Percentiles rank a stretch among this genome's conserved stretches.
phyloP scores from a whole-genome alignment of 1,140 invertebrate genomes.

The Dreissena polymorpha region DNA sequence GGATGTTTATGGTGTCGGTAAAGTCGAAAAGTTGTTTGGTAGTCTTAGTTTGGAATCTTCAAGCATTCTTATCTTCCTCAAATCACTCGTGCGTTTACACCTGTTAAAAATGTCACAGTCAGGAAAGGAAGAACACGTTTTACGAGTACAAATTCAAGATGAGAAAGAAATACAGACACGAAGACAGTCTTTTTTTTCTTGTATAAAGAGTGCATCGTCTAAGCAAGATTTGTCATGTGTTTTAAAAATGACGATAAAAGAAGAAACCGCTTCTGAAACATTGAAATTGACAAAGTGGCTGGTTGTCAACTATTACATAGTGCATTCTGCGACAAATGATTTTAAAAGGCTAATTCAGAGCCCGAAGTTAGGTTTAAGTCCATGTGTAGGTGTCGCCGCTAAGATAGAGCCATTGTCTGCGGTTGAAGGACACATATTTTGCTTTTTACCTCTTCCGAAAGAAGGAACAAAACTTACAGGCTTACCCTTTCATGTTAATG shows the following conservation, averaged over 20 bases:
- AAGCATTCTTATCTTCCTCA: constrained; percentile 64
- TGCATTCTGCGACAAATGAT: background rate
- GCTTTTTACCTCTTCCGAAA: constrained; percentile 71
- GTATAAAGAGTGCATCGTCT: too few species aligned
- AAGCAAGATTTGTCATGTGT: too few species aligned
- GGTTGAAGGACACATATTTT: constrained; percentile 65
- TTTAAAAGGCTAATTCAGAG: constrained; percentile 27
- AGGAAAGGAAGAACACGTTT: too few species aligned
- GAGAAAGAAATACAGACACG: too few species aligned
- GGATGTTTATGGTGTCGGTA: constrained; percentile 58
- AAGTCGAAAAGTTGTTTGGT: constrained; percentile 60
- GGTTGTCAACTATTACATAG: constrained; percentile 38
- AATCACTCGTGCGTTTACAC: constrained; percentile 28
- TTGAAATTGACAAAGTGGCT: background rate
- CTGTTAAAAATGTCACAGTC: too few species aligned
- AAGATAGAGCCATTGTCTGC: background rate
- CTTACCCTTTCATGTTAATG: constrained; percentile 70
- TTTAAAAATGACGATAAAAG: too few species aligned
- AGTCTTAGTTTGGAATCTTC: constrained; percentile 56
- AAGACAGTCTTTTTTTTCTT: too few species aligned
- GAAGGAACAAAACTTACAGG: constrained; percentile 58
- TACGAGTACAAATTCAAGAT: too few species aligned
- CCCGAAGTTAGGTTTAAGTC: constrained; percentile 9
- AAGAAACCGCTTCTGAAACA: too few species aligned
- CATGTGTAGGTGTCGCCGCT: constrained; percentile 43